A percentile compares a stretch with the other conserved stretches of the same genome.
Conservation (phyloP, 1,140 invertebrate genomes). For the Tetragonula clypearis region DNA sequence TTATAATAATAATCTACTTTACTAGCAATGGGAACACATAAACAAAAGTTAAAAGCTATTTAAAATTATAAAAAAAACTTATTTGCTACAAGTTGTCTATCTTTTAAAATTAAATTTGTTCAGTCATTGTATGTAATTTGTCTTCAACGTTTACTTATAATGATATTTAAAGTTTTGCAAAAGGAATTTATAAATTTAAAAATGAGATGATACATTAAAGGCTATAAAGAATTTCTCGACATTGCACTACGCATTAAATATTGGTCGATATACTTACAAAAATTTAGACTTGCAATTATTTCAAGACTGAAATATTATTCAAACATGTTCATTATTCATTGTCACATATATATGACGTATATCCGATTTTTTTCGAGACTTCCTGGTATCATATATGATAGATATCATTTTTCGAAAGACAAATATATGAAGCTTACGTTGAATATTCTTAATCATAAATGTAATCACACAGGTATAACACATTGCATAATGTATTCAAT, state of each 20-base stretch:
- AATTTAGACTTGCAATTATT: not conserved
- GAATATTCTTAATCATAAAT: not conserved
- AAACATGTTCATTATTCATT: not conserved
- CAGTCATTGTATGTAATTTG: not conserved
- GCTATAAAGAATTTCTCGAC: not conserved
- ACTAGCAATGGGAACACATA: not conserved
- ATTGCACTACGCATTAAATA: not conserved
- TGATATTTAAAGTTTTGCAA: not conserved
- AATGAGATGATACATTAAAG: slow-evolving; percentile 8
- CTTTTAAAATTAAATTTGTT: slow-evolving; percentile 12
- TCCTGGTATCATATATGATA: too few species aligned
- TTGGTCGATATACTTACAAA: too few species aligned
- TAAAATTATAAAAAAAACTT: slow-evolving; percentile 35
- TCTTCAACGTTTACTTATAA: not conserved
- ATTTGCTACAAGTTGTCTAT: not conserved
- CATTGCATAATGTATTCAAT: not conserved
- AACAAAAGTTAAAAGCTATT: not conserved
- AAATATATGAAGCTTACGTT: not conserved
- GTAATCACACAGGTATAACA: too few species aligned
- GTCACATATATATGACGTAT: too few species aligned
- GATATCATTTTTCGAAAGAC: not conserved
- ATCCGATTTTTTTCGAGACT: too few species aligned
- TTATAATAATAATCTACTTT: not conserved
- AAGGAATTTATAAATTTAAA: not conserved
- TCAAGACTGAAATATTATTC: not conserved